Percentiles rank a stretch among this genome's conserved stretches.
Evolutionary conservation across 2,797 vertebrate species (phyloP).

Genomic region (Hippocampus kuda): DNA sequence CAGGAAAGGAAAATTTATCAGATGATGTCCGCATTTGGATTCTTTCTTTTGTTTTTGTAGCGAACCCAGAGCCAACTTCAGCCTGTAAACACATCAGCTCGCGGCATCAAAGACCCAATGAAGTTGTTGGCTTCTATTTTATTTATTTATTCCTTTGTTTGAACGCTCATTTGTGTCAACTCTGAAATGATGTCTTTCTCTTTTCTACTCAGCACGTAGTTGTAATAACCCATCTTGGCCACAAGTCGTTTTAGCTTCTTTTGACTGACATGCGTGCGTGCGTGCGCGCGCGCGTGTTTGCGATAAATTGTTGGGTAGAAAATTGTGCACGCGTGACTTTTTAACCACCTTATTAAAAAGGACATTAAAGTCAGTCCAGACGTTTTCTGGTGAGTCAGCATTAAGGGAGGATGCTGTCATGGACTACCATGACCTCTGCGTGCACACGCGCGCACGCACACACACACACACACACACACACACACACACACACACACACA

Average conservation of each 20-base stretch:
- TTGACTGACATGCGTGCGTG: no score
- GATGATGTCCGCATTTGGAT: neutral
- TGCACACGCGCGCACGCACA: neutral
- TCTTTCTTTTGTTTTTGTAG: neutral
- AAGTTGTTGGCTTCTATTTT: neutral
- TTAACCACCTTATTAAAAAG: neutral
- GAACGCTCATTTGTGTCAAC: no score
- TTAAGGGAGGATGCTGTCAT: constrained; percentile 19
- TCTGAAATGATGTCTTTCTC: no score
- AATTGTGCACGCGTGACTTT: neutral
- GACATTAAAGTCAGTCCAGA: neutral
- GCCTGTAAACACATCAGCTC: neutral
- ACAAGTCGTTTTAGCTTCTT: no score
- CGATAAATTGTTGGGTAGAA: neutral
- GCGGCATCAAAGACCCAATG: neutral
- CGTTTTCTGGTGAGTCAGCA: neutral
- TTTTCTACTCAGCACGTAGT: no score
- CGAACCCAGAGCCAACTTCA: neutral
- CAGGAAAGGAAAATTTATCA: constrained; percentile 1
- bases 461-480: constrained; percentile 8
- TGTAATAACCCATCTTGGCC: no score
- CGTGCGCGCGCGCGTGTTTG: neutral
- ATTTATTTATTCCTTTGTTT: no score
- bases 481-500: constrained; percentile 5
- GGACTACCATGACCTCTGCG: neutral